Base-by-base conservation (phyloP, 2,797 vertebrate genomes). In the Oreortyx pictus region DNA sequence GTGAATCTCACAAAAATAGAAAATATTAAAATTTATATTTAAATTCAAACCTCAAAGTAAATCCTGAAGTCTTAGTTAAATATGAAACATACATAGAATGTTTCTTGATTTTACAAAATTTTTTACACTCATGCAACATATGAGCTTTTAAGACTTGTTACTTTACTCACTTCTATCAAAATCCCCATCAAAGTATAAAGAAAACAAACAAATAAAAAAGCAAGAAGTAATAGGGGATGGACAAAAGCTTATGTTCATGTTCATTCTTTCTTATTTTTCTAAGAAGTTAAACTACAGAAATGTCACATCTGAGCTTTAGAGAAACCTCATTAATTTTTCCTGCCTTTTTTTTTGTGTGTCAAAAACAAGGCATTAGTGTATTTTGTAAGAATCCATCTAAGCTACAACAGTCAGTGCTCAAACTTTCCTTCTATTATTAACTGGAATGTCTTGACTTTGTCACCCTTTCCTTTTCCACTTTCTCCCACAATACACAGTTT, bases 401-500 rank as follows among this genome's bases (percentile, higher is more conserved):
- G 9, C 23, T 52, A 31, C 8, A 84, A 25, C 7, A 49, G 11
- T 60, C 7, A 57, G 9, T 52, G 78, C 27, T 79, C 46, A 75
- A 65, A 61, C 4, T 44, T 52, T 33, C 79, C 80, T 37, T 7
- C 13, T 88, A 9, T 19, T 49, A 14, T 56, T 50, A 49, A 2
- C 27, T 3, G 31, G 14, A 90, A 47, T 52, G 11, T 17, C 82
- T 66, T 35, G 17, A 72, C 56, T 31, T 25, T n/a, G 22, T 33
- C n/a, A 22, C 15, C 22, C 31, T 15, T 66, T 66, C 33, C 22
- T 75, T 89, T 68, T 17, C 11, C 2, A 52, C 11, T 37, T 76
- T 15, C 4, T 72, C 4, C 31, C 68, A 13, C 3, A 56, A 31
- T n/a, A 43, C 0, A 0, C 29, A 33, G 18, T 68, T 75, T 75